Conservation (phyloP, 2,888 invertebrate species). For the Diogma glabrata region DNA sequence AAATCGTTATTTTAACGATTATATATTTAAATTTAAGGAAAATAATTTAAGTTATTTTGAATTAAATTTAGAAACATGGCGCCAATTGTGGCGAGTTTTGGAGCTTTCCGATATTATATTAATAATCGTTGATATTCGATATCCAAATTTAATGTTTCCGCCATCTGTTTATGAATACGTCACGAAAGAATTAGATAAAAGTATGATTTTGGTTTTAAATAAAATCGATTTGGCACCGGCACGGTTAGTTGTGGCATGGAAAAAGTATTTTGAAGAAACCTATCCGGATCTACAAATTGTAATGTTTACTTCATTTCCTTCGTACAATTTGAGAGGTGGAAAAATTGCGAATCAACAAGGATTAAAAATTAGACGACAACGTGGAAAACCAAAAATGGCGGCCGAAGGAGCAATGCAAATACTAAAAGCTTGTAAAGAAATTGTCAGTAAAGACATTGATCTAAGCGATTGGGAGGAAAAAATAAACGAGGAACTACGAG, state of each 20-base stretch:
- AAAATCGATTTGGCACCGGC: conserved; percentile 85
- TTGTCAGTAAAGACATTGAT: conserved; percentile 63
- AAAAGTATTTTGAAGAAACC: conserved; percentile 55
- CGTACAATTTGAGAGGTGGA: conserved; percentile 48
- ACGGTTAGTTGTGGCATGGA: conserved; percentile 76
- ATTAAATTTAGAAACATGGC: conserved; percentile 90
- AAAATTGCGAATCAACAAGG: conserved; percentile 26
- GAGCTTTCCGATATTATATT: conserved; percentile 89
- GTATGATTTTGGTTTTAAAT: conserved; percentile 79
- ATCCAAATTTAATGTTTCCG: conserved; percentile 74
- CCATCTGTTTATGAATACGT: conserved; percentile 77
- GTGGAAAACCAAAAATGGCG: conserved; percentile 57
- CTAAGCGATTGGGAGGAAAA: conserved; percentile 71
- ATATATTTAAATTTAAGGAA: conserved; percentile 25
- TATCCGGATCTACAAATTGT: conserved; percentile 66
- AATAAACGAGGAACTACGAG: conserved; percentile 37
- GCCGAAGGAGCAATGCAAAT: conserved; percentile 63
- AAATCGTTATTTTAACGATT: conserved; percentile 58
- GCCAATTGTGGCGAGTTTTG: conserved; percentile 88
- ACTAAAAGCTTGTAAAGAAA: conserved; percentile 60
- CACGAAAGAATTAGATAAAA: conserved; percentile 59
- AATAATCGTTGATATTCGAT: conserved; percentile 80
- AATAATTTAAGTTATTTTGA: conserved; percentile 74
- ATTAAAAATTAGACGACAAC: conserved; percentile 47
- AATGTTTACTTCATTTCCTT: conserved; percentile 74